Evolutionary conservation across 1,140 invertebrate genomes (phyloP), one percentile per base, ranked within the genome.

Genomic region (Apocrypta bakeri): DNA sequence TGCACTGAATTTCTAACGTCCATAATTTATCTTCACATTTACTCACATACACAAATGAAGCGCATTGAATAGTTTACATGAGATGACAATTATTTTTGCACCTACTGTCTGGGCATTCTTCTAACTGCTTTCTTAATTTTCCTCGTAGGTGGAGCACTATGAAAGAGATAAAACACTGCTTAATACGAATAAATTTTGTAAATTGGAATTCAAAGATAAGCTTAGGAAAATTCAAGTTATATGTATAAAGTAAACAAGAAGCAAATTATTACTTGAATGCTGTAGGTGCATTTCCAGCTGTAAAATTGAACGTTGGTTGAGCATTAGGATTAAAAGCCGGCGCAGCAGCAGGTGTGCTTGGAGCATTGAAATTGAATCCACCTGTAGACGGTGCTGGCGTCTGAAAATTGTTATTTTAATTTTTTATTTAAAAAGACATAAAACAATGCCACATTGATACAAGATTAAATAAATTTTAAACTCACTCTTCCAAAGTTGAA

Each of bases 81-180:
- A 14, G 25, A 42, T 42, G 56, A 25, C 63, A 31, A 21, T 9
- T 8, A 21, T 24, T 2, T 11, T n/a, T 11, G 21, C 6, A 27
- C 75, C 69, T 83, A 83, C 48, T 79, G 77, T 21, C 82, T 88
- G 81, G 89, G 89, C 79, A 90, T 88, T 87, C 90, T 88, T 85
- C 91, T 86, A 11, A 90, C 87, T 42, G 91, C 91, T 86, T 90
- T 92, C 83, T 91, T 92, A 64, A 92, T 90, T 87, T 90, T 92
- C 33, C 90, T 82, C 75, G 84, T 66, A 6, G 86, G 81, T 84
- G 87, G 86, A 79, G 85, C 88, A 61, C 89, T 90, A 33, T 66
- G 1, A 76, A 63, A 76, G 77, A 77, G 12, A 33, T 17, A 37
- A 71, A 71, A 82, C 8, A 29, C 9, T 37, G 33, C 33, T 37